phyloP scores from a whole-genome alignment of 2,113 vertebrate species.

The Lethenteron reissneri region DNA sequence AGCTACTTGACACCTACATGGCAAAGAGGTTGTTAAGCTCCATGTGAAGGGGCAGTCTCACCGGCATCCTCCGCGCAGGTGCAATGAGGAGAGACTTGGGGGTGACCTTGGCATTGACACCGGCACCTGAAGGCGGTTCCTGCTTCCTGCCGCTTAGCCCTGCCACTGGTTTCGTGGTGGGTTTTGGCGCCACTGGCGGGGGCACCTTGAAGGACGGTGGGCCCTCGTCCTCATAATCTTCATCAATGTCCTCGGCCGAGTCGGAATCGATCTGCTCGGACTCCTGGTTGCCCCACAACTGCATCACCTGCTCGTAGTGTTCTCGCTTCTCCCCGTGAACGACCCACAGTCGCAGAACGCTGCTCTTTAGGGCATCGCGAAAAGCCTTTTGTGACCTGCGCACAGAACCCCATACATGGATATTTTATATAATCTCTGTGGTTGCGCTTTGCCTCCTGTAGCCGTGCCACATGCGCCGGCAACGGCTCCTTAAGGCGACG shows the following conservation, averaged over 20 bases:
- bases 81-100: no score
- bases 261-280: background rate
- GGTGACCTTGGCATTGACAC: no score
- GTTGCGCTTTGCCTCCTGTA: no score
- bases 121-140: no score
- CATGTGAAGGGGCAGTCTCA: no score
- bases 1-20: no score
- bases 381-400: background rate
- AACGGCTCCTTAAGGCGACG: no score
- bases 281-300: background rate
- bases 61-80: no score
- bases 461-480: no score
- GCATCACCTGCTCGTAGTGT: background rate
- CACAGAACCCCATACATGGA: background rate
- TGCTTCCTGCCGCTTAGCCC: no score
- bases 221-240: background rate
- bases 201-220: background rate
- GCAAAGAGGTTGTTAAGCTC: no score
- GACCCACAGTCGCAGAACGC: background rate
- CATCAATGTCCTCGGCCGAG: background rate
- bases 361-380: background rate
- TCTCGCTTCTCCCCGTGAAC: slow-evolving; percentile 5
- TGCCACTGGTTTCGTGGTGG: background rate
- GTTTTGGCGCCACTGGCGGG: slow-evolving; percentile 1
- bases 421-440: no score